These are phyloP conservation scores for Podilymbus podiceps DNA, from an alignment of 2,113 vertebrate species.

Conservation along the genomic window DNA sequence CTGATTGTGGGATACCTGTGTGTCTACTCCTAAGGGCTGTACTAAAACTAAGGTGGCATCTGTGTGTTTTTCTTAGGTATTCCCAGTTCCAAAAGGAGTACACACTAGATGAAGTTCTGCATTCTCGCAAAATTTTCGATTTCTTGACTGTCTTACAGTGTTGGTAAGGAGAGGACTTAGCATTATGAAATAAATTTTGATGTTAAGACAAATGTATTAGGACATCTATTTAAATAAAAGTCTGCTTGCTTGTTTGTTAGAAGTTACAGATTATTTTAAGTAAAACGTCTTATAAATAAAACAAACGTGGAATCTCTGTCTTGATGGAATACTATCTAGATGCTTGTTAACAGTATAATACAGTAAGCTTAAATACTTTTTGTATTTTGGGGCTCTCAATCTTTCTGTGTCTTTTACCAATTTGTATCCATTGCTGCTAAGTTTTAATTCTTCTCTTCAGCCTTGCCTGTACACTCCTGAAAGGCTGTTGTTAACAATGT, in stretches of 20 bases:
- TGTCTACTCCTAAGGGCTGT: neutral
- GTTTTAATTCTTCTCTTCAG: neutral
- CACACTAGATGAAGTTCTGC: conserved; percentile 86
- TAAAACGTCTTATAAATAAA: neutral
- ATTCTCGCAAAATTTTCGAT: conserved; percentile 85
- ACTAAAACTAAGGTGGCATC: neutral
- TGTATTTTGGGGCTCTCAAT: neutral
- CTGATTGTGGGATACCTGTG: neutral
- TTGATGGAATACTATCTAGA: neutral
- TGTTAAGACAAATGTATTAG: neutral
- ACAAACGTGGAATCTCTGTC: neutral
- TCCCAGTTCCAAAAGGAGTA: conserved; percentile 93
- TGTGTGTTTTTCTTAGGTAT: conserved; percentile 75
- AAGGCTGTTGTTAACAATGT: neutral
- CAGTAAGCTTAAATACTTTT: neutral
- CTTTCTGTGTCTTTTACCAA: neutral
- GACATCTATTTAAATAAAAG: neutral
- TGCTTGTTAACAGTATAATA: neutral
- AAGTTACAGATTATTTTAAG: neutral
- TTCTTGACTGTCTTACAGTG: conserved; percentile 93
- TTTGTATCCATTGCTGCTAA: neutral
- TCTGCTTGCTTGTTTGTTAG: neutral
- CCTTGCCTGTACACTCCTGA: neutral
- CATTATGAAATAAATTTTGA: conserved; percentile 8
- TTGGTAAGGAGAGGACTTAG: conserved; percentile 82